Evolutionary conservation across 2,888 invertebrate species (phyloP).

Genomic region (Leptinotarsa haldemani): DNA sequence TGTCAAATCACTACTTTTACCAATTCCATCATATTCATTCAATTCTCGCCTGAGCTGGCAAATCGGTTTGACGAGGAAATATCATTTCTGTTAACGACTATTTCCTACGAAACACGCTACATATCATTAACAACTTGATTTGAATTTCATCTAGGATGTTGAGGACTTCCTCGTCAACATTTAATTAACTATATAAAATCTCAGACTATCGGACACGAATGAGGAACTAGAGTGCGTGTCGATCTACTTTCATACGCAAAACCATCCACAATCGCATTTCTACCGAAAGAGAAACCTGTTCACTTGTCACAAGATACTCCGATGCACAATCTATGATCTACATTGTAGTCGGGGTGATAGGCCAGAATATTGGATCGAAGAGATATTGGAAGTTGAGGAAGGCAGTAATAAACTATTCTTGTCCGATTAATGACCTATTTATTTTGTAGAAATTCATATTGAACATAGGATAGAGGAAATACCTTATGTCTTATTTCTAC

Average conservation of each 20-base stretch:
- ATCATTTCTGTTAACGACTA: conserved; percentile 9
- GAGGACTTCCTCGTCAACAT: conserved; percentile 38
- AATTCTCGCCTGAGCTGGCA: not conserved
- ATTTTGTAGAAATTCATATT: too few species aligned
- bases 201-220: conserved; percentile 36
- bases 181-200: conserved; percentile 46
- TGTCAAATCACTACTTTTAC: too few species aligned
- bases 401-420: too few species aligned
- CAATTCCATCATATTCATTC: not conserved
- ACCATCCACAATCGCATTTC: conserved; percentile 49
- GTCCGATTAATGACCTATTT: too few species aligned
- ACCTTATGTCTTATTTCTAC: too few species aligned
- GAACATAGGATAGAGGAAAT: too few species aligned
- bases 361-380: not conserved
- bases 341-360: conserved; percentile 20
- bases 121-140: conserved; percentile 23
- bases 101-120: not conserved
- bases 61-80: not conserved
- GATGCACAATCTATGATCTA: conserved; percentile 53
- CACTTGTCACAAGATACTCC: conserved; percentile 45
- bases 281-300: conserved; percentile 58
- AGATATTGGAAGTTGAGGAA: too few species aligned
- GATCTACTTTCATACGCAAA: conserved; percentile 56
- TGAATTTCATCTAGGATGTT: conserved; percentile 24
- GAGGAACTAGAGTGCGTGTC: conserved; percentile 48